Conservation (phyloP, 2,113 vertebrate species). For the Caloenas nicobarica region DNA sequence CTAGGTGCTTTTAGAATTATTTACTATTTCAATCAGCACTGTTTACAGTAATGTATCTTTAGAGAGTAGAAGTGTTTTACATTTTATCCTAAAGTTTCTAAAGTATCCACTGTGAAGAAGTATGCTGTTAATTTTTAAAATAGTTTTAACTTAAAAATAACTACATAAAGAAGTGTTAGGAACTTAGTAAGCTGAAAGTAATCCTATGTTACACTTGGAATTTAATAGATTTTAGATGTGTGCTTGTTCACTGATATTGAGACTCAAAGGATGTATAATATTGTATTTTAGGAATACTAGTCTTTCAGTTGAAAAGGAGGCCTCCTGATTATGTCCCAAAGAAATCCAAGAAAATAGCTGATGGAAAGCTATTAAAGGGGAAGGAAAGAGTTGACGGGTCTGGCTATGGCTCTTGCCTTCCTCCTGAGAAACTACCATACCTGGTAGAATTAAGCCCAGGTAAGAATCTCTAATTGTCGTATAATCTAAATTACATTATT, state of each 20-base stretch:
- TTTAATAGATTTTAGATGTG: background rate
- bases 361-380: constrained; percentile 79
- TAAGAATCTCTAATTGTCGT: constrained; percentile 52
- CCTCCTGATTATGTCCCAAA: constrained; percentile 87
- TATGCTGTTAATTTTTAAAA: background rate
- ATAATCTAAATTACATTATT: background rate
- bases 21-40: background rate
- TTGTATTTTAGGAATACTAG: constrained; percentile 81
- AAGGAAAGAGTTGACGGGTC: constrained; percentile 80
- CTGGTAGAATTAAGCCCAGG: constrained; percentile 95
- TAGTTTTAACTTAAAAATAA: background rate
- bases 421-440: constrained; percentile 94
- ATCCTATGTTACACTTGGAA: background rate
- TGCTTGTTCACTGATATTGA: background rate
- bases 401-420: constrained; percentile 75
- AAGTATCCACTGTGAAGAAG: background rate
- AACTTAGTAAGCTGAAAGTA: background rate
- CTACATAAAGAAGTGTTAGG: background rate
- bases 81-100: background rate
- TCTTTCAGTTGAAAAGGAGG: constrained; percentile 95
- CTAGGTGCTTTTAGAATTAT: background rate
- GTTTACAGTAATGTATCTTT: background rate
- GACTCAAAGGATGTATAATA: background rate
- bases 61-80: background rate
- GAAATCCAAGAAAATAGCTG: constrained; percentile 83